Evolutionary conservation across 2,113 vertebrate genomes (phyloP).

Genomic region (Barnardius zonarius): DNA sequence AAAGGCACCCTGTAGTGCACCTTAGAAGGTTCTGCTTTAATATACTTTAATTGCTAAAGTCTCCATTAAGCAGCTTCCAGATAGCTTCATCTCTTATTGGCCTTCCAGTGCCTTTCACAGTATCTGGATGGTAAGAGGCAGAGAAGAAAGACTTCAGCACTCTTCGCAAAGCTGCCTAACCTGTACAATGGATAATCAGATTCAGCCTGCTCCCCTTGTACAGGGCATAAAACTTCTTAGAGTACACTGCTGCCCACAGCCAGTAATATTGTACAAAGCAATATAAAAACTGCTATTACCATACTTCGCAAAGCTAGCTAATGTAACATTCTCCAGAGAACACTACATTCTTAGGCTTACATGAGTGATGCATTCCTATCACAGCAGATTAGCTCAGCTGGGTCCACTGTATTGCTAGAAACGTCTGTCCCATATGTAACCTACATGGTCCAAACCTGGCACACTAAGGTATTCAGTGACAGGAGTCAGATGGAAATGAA

Average conservation of each 20-base stretch:
- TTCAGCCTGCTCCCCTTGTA: neutral
- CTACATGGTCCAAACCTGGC: neutral
- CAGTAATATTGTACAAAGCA: neutral
- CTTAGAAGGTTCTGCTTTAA: neutral
- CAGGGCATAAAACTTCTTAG: neutral
- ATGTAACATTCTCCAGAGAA: neutral
- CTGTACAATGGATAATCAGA: neutral
- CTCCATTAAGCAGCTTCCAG: neutral
- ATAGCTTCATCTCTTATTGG: neutral
- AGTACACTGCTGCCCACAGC: neutral
- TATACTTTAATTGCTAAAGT: neutral
- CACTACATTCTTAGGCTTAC: neutral
- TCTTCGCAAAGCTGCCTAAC: neutral
- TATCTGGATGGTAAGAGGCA: neutral
- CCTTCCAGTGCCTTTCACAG: neutral
- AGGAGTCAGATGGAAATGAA: neutral
- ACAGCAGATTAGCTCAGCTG: neutral
- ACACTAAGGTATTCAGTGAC: neutral
- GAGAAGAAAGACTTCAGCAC: neutral
- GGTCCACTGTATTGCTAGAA: neutral
- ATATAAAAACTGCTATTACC: neutral
- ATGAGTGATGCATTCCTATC: neutral
- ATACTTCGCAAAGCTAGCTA: neutral
- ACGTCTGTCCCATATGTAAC: neutral
- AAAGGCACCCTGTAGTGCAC: neutral